These are phyloP conservation scores for Datnioides undecimradiatus DNA, from an alignment of 2,113 vertebrate genomes.

Conservation along the genomic window DNA sequence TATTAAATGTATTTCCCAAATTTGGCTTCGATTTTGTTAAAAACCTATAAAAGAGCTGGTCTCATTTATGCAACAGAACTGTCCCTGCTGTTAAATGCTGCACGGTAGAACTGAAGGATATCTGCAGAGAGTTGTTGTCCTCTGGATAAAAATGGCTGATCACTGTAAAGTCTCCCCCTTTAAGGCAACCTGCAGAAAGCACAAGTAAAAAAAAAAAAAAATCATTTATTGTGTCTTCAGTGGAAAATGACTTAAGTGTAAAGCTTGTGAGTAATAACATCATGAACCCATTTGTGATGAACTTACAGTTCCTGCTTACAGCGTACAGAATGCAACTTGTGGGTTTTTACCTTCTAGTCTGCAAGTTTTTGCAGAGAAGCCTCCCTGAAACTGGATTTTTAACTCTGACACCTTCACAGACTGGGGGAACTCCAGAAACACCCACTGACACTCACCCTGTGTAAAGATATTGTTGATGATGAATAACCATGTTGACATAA, in stretches of 20 bases:
- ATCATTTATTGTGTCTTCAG: neutral
- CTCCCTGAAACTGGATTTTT: slow-evolving; percentile 95
- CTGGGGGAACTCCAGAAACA: slow-evolving; percentile 89
- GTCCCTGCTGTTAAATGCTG: accelerated
- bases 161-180: slow-evolving; percentile 73
- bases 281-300: neutral
- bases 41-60: neutral
- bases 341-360: slow-evolving; percentile 87
- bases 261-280: neutral
- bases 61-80: neutral
- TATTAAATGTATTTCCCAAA: neutral
- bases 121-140: slow-evolving; percentile 91
- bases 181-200: slow-evolving; percentile 83
- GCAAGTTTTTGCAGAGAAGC: slow-evolving; percentile 90
- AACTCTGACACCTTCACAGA: slow-evolving; percentile 84
- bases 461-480: slow-evolving; percentile 6
- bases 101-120: slow-evolving; percentile 87
- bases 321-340: neutral
- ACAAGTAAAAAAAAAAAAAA: slow-evolving; percentile 24
- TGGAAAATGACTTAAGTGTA: neutral
- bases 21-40: neutral
- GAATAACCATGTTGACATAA: neutral
- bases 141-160: slow-evolving; percentile 90
- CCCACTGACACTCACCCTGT: slow-evolving; percentile 93
- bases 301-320: no score